These are phyloP conservation scores for Cyprinella venusta DNA, from an alignment of 2,797 vertebrate species.

Conservation along the genomic window DNA sequence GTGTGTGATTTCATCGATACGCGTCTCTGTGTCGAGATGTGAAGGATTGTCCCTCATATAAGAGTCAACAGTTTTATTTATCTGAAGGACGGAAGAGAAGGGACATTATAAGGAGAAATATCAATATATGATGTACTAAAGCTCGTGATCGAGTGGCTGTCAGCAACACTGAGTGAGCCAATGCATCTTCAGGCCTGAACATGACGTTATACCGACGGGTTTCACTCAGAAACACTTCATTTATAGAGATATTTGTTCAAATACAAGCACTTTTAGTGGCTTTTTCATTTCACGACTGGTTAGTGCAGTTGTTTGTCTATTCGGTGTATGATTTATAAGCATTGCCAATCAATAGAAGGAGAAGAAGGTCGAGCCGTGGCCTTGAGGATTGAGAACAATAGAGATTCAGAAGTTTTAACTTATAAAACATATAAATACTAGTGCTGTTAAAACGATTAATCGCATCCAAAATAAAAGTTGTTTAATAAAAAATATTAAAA, in stretches of 20 bases:
- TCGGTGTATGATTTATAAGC: neutral
- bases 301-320: neutral
- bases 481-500: too few species aligned
- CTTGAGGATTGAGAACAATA: neutral
- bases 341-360: neutral
- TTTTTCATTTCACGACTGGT: neutral
- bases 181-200: neutral
- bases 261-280: neutral
- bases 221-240: neutral
- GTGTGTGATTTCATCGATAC: accelerated
- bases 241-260: neutral
- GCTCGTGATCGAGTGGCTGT: constrained; percentile 11
- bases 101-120: neutral
- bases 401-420: neutral
- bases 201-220: neutral
- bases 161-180: neutral
- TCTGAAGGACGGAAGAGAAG: neutral
- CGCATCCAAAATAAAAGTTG: too few species aligned
- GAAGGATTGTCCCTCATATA: neutral
- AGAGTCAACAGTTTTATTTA: neutral
- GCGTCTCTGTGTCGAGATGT: neutral
- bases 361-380: neutral
- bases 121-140: neutral
- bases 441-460: too few species aligned
- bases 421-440: too few species aligned